Evolutionary conservation across 2,888 invertebrate species (phyloP).

Genomic region (Azorinus chamasolen): DNA sequence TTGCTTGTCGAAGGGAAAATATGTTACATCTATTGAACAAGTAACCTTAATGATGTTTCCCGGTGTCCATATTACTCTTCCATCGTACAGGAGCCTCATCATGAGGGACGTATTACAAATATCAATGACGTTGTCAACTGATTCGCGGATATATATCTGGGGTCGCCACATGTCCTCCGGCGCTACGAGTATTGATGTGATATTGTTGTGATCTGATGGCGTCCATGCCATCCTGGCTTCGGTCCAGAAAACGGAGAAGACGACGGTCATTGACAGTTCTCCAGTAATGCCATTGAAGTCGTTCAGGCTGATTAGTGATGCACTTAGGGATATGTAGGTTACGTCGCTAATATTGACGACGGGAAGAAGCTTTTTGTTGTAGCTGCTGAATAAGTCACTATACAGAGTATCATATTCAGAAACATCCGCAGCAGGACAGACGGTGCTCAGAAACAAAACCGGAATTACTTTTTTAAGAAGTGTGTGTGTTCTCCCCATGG

Average conservation of each 20-base stretch:
- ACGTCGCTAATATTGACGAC: neutral
- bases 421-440: too few relatives aligned
- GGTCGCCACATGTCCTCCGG: conserved; percentile 44
- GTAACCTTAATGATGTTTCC: conserved; percentile 26
- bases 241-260: conserved; percentile 15
- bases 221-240: conserved; percentile 47
- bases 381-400: conserved; percentile 9
- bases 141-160: conserved; percentile 18
- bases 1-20: conserved; percentile 52
- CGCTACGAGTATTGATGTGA: conserved; percentile 6
- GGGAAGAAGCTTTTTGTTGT: conserved; percentile 27
- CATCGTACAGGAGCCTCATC: conserved; percentile 15
- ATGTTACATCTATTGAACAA: conserved; percentile 43
- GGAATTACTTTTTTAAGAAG: too few relatives aligned
- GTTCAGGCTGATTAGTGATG: conserved; percentile 31
- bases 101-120: conserved; percentile 17
- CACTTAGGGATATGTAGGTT: neutral
- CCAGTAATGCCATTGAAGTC: conserved; percentile 49
- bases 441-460: too few relatives aligned
- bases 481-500: too few relatives aligned
- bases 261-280: conserved; percentile 15
- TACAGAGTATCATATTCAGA: conserved; percentile 8
- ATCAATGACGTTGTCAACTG: conserved; percentile 1
- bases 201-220: conserved; percentile 10
- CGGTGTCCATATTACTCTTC: conserved; percentile 13